These are phyloP conservation scores for Sialis lutaria DNA, from an alignment of 2,888 invertebrate genomes.

Conservation along the genomic window DNA sequence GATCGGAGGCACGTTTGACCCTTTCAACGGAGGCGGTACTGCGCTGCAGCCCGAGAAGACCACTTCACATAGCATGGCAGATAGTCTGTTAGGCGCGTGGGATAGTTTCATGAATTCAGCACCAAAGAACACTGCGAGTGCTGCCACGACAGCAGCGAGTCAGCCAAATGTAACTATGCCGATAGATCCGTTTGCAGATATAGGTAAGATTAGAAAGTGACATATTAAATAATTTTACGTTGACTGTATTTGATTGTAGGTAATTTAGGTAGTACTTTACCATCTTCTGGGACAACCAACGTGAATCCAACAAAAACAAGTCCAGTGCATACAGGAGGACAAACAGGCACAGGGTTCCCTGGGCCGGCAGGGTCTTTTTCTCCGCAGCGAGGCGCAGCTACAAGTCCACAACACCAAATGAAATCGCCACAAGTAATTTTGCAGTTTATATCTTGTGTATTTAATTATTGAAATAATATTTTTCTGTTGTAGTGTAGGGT, in stretches of 20 bases:
- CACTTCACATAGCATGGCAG: slow-evolving; percentile 1
- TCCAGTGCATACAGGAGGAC: slow-evolving; percentile 19
- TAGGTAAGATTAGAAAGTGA: slow-evolving; percentile 28
- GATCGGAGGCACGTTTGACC: slow-evolving; percentile 11
- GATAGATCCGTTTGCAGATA: slow-evolving; percentile 58
- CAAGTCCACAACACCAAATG: slow-evolving; percentile 19
- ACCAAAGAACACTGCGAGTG: background rate
- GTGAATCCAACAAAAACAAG: slow-evolving; percentile 18
- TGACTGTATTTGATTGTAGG: background rate
- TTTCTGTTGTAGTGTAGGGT: too few relatives aligned
- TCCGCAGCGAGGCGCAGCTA: slow-evolving; percentile 17
- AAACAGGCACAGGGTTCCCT: slow-evolving; percentile 8
- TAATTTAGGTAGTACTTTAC: background rate
- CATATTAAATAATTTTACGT: background rate
- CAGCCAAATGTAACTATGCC: slow-evolving; percentile 31
- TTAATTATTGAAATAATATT: too few relatives aligned
- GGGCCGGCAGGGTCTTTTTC: slow-evolving; percentile 12
- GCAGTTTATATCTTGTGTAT: too few relatives aligned
- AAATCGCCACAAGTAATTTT: slow-evolving; percentile 19
- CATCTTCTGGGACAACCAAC: too few relatives aligned
- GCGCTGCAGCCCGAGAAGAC: too few relatives aligned
- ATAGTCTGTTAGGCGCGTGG: slow-evolving; percentile 21
- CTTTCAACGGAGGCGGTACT: slow-evolving; percentile 1
- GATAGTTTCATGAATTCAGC: slow-evolving; percentile 3
- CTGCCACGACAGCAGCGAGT: slow-evolving; percentile 21